Evolutionary conservation across 2,888 invertebrate genomes (phyloP).

Genomic region (Apodemia zela): DNA sequence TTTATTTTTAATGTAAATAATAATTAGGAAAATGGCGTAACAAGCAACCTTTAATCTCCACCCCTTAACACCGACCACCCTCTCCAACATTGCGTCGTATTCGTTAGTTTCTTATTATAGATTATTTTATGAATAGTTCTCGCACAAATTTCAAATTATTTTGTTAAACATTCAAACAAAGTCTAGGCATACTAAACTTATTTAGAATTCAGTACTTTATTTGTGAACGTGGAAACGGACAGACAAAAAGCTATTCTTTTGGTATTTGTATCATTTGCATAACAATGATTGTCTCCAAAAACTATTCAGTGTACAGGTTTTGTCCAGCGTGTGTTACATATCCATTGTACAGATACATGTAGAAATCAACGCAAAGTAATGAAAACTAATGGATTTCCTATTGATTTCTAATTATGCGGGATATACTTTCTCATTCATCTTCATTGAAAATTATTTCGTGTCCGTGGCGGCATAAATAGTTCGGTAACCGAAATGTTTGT

Average conservation of each 20-base stretch:
- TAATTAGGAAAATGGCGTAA: too few relatives aligned
- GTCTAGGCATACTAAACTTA: neutral
- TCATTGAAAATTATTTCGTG: neutral
- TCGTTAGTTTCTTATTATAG: too few relatives aligned
- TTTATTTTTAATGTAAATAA: too few relatives aligned
- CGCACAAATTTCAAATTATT: too few relatives aligned
- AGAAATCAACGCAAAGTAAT: conserved; percentile 27
- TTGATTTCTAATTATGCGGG: conserved; percentile 54
- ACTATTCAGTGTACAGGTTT: neutral
- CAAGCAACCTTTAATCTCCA: too few relatives aligned
- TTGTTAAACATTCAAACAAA: too few relatives aligned
- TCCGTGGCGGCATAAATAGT: neutral
- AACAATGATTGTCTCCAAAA: neutral
- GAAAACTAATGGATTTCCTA: conserved; percentile 47
- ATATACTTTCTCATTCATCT: conserved; percentile 28
- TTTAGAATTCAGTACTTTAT: too few relatives aligned
- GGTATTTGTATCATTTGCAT: neutral
- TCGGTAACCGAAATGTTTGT: conserved; percentile 6
- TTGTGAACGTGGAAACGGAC: neutral
- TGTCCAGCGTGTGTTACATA: too few relatives aligned
- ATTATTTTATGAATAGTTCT: too few relatives aligned
- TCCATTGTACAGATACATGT: too few relatives aligned
- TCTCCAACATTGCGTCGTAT: too few relatives aligned
- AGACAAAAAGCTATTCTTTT: neutral
- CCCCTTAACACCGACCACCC: too few relatives aligned